Base-by-base conservation (phyloP, 2,888 invertebrate genomes). In the Cyrtodaria siliqua region DNA sequence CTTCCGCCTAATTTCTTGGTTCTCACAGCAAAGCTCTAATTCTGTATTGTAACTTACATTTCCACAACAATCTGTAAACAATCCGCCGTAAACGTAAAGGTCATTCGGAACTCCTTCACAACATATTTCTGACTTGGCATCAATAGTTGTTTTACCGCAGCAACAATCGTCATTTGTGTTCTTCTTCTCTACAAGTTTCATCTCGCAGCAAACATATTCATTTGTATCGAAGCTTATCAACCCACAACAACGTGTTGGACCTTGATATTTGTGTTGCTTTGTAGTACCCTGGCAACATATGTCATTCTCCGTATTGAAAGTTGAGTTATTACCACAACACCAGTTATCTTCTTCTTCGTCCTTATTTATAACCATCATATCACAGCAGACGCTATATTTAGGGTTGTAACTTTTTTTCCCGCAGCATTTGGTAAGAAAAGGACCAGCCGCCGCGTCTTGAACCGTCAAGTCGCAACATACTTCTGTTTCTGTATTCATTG, bases 91-190 rank as follows among this genome's bases (percentile, higher is more conserved):
- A 47, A 64, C 27, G 20, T 63, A 72, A 3, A 52, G 23, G 27
- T 50, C 38, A 26, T 57, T 67, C 6, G 72, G 63, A 24, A 29
- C 59, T 57, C 68, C 71, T 23, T 67, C 68, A 38, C 77, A 77
- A 23, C 77, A 77, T 24, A 77, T 72, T 53, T 72, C 52, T n/a
- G 60, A 52, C 23, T 62, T 57, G 23, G 77, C 57, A 55, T 77
- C 63, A 14, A 77, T 77, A 16, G 77, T 71, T 24, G 59, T 72
- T 59, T 77, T 72, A 16, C 77, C 77, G 49, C 77, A 77, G 47
- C 77, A 77, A 44, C 71, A 71, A 60, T 77, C 77, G 50, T 63
- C 63, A 20, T 59, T 53, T 14, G 57, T 40, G 16, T 52, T 33
- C n/a, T 33, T 42, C 27, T 70, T 71, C 18, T 53, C 24, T 18